A percentile compares a stretch with the other conserved stretches of the same genome.
These are phyloP conservation scores for Neopelma chrysocephalum DNA, from an alignment of 2,797 vertebrate genomes.

Conservation along the genomic window DNA sequence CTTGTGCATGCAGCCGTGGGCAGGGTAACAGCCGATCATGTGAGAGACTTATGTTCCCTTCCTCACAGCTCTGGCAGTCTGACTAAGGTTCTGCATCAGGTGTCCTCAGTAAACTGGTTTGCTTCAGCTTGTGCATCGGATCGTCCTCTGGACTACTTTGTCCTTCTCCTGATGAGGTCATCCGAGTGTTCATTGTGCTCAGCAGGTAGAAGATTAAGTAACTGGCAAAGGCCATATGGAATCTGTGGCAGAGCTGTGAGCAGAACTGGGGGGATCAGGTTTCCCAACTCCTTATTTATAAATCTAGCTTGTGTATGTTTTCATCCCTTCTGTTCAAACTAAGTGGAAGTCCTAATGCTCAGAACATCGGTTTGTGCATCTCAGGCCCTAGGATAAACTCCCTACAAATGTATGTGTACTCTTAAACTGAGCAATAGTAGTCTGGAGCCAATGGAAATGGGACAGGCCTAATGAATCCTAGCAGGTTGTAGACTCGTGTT, in stretches of 20 bases:
- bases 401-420: background rate
- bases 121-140: background rate
- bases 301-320: background rate
- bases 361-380: background rate
- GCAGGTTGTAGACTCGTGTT: background rate
- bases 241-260: background rate
- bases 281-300: background rate
- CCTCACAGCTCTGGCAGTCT: background rate
- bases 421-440: background rate
- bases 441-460: background rate
- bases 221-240: background rate
- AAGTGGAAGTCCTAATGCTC: background rate
- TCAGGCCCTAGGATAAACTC: background rate
- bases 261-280: background rate
- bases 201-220: slow-evolving; percentile 5
- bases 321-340: background rate
- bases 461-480: background rate
- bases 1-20: background rate
- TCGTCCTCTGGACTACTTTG: background rate
- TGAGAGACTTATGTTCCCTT: background rate
- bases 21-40: background rate
- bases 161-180: background rate
- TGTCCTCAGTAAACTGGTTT: background rate
- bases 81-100: background rate
- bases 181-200: background rate